Evolutionary conservation across 1,140 invertebrate genomes (phyloP).

Genomic region (Drosophila serrata): DNA sequence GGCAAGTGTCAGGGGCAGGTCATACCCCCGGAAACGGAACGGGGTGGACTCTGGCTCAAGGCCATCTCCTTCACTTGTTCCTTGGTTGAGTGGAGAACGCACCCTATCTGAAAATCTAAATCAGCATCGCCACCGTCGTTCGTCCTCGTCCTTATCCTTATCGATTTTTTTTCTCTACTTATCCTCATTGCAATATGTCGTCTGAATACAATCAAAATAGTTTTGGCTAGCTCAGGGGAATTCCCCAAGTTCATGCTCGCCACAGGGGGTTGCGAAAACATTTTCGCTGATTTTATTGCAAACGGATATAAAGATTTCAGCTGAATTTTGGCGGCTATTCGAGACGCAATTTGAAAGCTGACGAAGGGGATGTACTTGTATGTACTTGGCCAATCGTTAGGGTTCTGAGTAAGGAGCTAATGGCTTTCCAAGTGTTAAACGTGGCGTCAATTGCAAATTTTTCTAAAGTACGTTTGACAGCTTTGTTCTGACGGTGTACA

Average conservation of each 20-base stretch:
- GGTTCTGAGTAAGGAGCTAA: conserved; percentile 22
- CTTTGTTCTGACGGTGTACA: conserved; percentile 1
- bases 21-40: conserved; percentile 23
- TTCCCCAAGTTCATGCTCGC: conserved; percentile 8
- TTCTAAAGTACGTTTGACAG: conserved; percentile 7
- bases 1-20: conserved; percentile 36
- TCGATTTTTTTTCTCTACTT: conserved; percentile 42
- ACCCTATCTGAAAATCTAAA: conserved; percentile 40
- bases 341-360: conserved; percentile 11
- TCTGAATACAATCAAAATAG: conserved; percentile 28
- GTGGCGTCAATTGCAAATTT: conserved; percentile 13
- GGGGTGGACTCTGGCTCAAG: conserved; percentile 48
- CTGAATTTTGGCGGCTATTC: conserved; percentile 32
- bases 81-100: conserved; percentile 22
- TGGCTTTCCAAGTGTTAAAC: conserved; percentile 6
- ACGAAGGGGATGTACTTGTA: conserved; percentile 5
- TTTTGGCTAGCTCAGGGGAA: conserved; percentile 29
- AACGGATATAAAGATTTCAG: conserved; percentile 41
- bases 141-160: conserved; percentile 17
- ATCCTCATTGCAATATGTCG: conserved; percentile 30
- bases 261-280: conserved; percentile 67
- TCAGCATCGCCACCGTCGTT: conserved; percentile 6
- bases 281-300: conserved; percentile 63
- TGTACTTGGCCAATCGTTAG: conserved; percentile 9
- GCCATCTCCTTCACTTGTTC: conserved; percentile 31